These are phyloP conservation scores for Phorcus lineatus DNA, from an alignment of 2,888 invertebrate species.

Conservation along the genomic window DNA sequence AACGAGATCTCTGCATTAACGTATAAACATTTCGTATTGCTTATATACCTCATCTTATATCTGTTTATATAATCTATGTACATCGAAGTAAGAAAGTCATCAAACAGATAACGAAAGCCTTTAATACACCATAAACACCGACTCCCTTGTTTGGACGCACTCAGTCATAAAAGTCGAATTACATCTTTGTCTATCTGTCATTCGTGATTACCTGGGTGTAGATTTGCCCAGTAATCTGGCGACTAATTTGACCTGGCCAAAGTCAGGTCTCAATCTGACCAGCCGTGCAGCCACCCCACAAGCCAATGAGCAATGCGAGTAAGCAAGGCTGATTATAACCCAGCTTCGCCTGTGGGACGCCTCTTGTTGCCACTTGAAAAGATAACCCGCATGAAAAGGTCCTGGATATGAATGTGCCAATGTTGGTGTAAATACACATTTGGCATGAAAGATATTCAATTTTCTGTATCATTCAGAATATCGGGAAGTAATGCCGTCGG, in stretches of 20 bases:
- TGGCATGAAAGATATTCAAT: not conserved
- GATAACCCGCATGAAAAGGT: not conserved
- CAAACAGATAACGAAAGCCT: too few species aligned
- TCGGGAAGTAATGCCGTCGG: too few species aligned
- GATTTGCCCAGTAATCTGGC: not conserved
- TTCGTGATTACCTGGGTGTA: not conserved
- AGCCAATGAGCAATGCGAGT: not conserved
- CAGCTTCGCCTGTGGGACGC: not conserved
- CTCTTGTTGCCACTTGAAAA: constrained; percentile 5
- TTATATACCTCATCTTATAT: too few species aligned
- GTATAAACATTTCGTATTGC: too few species aligned
- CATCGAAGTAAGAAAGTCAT: too few species aligned
- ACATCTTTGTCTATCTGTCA: not conserved
- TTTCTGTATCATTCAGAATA: too few species aligned
- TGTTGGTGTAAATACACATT: not conserved
- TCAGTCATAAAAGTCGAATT: too few species aligned
- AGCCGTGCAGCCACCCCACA: not conserved
- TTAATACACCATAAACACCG: too few species aligned
- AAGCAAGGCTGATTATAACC: not conserved
- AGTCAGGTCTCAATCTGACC: not conserved
- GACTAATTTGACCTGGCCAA: not conserved
- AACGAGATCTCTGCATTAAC: too few species aligned
- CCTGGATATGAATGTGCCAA: not conserved
- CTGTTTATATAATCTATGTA: too few species aligned
- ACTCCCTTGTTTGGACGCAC: too few species aligned